Base-by-base conservation (phyloP, 2,888 invertebrate species). In the Campoplex capitator region DNA sequence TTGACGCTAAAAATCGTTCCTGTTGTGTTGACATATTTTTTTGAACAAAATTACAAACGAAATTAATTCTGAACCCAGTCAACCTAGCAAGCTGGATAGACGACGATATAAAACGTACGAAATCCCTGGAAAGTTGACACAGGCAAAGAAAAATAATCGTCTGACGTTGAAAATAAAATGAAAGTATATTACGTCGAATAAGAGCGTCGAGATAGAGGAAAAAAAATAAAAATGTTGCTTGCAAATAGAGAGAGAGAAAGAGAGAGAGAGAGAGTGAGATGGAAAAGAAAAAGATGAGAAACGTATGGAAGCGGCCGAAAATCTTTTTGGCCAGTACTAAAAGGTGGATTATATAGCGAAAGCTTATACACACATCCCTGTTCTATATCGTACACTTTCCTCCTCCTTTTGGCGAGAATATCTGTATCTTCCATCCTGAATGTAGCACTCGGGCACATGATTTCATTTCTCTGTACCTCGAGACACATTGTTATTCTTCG, bases 401-500 rank as follows among this genome's bases (percentile, higher is more conserved):
- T 51, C 32, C 23, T 45, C 28, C 62, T 16, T 32, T 38, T 45
- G 42, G 38, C 45, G 35, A 45, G 54, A 42, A 62, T 70, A 16
- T 73, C 38, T 16, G n/a, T 54, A 54, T 58, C 67, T 83, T 68
- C 78, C 35, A 23, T 78, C 67, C 48, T 73, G 70, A 45, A 74
- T 58, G 51, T 68, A 54, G 54, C 74, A 74, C 79, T 67, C 65
- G 51, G 68, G 48, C 70, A 70, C 58, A 68, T 80, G 78, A 87
- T 87, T 84, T 80, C 81, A 87, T 88, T 86, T 68, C 81, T 70
- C 79, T 65, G 65, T 81, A 62, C 71, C 74, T 82, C 77, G 62
- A 78, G 75, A 87, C 76, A 70, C 70, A 70, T 70, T 88, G 86
- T 85, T 91, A 90, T 92, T 93, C 28, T 28, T 32, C 92, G 92